These are phyloP conservation scores for Megalopta genalis DNA, from an alignment of 1,140 invertebrate genomes.

Conservation along the genomic window DNA sequence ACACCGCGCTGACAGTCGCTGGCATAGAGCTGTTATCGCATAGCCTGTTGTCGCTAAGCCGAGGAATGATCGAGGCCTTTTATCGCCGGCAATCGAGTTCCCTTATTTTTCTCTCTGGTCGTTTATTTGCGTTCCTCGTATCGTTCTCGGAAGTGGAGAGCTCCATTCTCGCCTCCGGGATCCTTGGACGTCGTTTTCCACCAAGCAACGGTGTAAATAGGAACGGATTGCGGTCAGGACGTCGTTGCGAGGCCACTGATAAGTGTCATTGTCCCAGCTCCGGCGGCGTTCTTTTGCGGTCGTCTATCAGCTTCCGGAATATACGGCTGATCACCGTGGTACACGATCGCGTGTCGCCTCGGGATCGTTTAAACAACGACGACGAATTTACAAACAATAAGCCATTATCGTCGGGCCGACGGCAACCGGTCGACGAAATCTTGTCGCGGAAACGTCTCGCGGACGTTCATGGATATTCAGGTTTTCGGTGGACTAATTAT, in stretches of 20 bases:
- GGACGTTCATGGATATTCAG: background rate
- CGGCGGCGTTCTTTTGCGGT: slow-evolving; percentile 62
- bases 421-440: too few relatives aligned
- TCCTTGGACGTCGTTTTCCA: slow-evolving; percentile 1
- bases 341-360: slow-evolving; percentile 26
- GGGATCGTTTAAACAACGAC: background rate
- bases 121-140: slow-evolving; percentile 2
- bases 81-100: background rate
- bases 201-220: slow-evolving; percentile 33
- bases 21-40: background rate
- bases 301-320: slow-evolving; percentile 68
- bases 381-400: slow-evolving; percentile 36
- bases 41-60: background rate
- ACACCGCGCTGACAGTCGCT: too few relatives aligned
- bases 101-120: background rate
- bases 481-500: background rate
- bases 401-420: background rate
- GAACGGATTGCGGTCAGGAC: slow-evolving; percentile 58
- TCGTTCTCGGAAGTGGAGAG: slow-evolving; percentile 26
- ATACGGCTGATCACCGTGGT: slow-evolving; percentile 53
- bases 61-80: background rate
- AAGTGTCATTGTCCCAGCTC: slow-evolving; percentile 67
- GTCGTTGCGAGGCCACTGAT: slow-evolving; percentile 59
- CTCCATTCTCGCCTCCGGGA: slow-evolving; percentile 23
- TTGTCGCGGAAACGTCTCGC: too few relatives aligned